Percentiles rank a stretch among this genome's conserved stretches.
phyloP scores from a whole-genome alignment of 2,888 invertebrate species.

The Mythimna ferrago region DNA sequence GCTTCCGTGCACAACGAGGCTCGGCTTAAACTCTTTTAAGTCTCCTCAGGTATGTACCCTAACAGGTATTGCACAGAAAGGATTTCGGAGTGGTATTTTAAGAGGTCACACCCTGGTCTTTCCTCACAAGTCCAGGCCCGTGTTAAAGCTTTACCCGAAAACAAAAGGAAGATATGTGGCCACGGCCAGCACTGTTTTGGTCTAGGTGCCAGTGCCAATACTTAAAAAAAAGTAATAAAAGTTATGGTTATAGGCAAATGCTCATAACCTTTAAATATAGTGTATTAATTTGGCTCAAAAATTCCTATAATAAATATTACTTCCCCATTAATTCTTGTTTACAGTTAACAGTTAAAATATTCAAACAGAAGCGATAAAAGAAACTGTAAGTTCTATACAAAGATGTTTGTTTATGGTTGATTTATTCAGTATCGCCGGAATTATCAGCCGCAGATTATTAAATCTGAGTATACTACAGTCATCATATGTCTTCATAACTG shows the following conservation, averaged over 20 bases:
- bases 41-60: no score
- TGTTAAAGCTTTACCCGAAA: no score
- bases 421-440: slow-evolving; percentile 23
- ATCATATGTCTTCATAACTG: slow-evolving; percentile 28
- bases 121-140: no score
- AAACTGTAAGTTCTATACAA: slow-evolving; percentile 11
- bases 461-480: slow-evolving; percentile 8
- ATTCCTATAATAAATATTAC: neutral
- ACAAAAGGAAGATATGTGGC: no score
- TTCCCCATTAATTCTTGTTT: slow-evolving; percentile 18
- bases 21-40: no score
- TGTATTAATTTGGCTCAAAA: neutral
- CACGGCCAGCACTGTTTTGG: neutral
- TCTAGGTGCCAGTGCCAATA: neutral
- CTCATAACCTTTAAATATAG: no score
- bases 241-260: neutral
- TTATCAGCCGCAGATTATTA: slow-evolving; percentile 23
- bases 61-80: no score
- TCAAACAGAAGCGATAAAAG: slow-evolving; percentile 5
- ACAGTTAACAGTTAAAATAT: slow-evolving; percentile 23
- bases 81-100: no score
- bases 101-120: no score
- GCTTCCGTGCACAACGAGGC: no score
- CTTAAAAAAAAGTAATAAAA: neutral
- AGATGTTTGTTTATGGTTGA: slow-evolving; percentile 26